Evolutionary conservation across 2,113 vertebrate species (phyloP).

Genomic region (Dolichallabes microphthalmus): DNA sequence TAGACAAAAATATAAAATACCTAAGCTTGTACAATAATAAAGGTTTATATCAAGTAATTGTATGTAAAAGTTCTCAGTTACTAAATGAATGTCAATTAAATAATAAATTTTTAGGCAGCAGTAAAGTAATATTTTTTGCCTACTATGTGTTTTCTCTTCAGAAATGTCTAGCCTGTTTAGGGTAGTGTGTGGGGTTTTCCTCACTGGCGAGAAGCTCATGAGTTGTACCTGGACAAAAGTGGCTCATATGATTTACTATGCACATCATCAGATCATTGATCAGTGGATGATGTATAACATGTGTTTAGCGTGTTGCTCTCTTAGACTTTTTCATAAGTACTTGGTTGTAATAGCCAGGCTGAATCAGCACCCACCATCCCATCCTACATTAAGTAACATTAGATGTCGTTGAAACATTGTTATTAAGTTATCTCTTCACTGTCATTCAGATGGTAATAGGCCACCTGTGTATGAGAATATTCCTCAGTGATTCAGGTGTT

Average conservation of each 20-base stretch:
- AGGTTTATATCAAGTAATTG: neutral
- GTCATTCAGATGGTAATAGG: neutral
- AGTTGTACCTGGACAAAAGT: neutral
- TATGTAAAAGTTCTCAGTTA: neutral
- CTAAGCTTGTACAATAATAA: too few species aligned
- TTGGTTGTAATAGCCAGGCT: neutral
- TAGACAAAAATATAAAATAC: too few species aligned
- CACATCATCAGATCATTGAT: neutral
- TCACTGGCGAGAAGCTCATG: neutral
- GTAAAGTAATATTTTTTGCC: neutral
- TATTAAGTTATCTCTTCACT: slow-evolving; percentile 6
- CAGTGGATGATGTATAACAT: neutral
- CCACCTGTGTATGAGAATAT: slow-evolving; percentile 18
- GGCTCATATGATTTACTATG: neutral
- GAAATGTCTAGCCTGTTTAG: neutral
- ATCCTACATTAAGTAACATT: slow-evolving; percentile 6
- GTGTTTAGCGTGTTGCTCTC: too few species aligned
- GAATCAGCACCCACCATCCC: neutral
- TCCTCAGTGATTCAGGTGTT: slow-evolving; percentile 22
- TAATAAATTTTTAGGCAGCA: neutral
- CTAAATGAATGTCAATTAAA: neutral
- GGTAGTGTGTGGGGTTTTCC: neutral
- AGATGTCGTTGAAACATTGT: neutral
- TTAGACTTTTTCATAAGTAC: too few species aligned
- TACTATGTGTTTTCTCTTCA: neutral